A percentile compares a stretch with the other conserved stretches of the same genome.
Conservation (phyloP, 1,140 invertebrate genomes). For the Episyrphus balteatus region DNA sequence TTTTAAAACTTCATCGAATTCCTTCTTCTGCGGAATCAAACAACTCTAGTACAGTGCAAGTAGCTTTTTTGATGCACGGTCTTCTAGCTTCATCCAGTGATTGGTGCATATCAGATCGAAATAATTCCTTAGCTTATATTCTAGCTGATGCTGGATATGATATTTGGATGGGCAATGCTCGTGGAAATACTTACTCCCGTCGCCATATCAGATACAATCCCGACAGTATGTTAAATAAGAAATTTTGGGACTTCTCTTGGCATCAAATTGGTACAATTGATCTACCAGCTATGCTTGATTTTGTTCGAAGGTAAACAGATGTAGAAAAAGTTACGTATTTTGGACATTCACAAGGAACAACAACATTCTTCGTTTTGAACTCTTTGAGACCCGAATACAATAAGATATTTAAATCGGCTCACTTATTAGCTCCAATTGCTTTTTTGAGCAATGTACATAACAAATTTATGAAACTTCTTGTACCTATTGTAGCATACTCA, state of each 20-base stretch:
- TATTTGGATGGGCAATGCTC: no score
- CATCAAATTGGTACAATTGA: no score
- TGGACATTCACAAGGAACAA: slow-evolving; percentile 49
- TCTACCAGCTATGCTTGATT: no score
- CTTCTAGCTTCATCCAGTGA: slow-evolving; percentile 56
- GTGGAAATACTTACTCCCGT: no score
- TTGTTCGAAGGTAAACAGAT: no score
- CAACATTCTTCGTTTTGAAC: slow-evolving; percentile 43
- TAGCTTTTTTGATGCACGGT: slow-evolving; percentile 60
- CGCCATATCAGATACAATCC: no score
- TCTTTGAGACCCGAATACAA: slow-evolving; percentile 48
- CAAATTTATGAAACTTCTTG: slow-evolving; percentile 30
- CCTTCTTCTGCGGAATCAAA: no score
- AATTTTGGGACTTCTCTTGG: no score
- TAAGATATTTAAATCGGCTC: slow-evolving; percentile 42
- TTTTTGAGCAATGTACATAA: slow-evolving; percentile 37
- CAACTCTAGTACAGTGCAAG: background rate
- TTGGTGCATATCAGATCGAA: no score
- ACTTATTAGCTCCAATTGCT: slow-evolving; percentile 47
- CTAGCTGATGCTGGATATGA: no score
- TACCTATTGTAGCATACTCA: slow-evolving; percentile 11
- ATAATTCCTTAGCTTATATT: no score
- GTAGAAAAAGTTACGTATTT: slow-evolving; percentile 33
- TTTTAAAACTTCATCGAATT: slow-evolving; percentile 32
- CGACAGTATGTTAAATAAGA: no score